Conservation (phyloP, 2,888 invertebrate genomes). For the Cephus spinipes region DNA sequence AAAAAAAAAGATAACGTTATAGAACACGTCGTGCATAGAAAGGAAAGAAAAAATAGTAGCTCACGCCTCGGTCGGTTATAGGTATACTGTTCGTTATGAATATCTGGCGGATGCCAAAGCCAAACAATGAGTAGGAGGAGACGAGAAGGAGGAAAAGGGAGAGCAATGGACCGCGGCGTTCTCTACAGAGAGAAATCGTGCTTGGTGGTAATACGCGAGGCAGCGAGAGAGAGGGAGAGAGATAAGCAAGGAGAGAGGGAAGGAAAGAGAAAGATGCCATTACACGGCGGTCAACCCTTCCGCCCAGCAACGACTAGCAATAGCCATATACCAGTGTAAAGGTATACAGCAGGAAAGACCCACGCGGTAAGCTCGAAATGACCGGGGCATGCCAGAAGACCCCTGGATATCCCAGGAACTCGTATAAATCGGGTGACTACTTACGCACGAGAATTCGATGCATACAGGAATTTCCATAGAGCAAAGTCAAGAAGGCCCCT, state of each 20-base stretch:
- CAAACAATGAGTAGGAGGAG: not conserved
- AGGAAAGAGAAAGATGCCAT: not conserved
- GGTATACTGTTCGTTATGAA: conserved; percentile 13
- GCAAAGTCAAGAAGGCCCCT: not conserved
- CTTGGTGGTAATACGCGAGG: not conserved
- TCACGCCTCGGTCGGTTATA: not conserved
- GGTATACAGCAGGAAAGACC: not conserved
- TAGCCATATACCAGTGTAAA: not conserved
- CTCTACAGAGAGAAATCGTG: not conserved
- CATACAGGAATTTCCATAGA: not conserved
- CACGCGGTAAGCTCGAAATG: not conserved
- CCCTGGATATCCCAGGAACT: not conserved
- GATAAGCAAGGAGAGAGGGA: not conserved
- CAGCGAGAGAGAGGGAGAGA: not conserved
- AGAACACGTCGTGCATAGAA: not conserved
- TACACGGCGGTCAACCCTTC: not conserved
- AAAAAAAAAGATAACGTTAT: not conserved
- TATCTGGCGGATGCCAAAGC: conserved; percentile 1
- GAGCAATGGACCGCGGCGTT: not conserved
- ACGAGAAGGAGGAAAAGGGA: not conserved
- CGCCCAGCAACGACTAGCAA: not conserved
- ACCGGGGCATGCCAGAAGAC: not conserved
- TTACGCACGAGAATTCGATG: too few relatives aligned
- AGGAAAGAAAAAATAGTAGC: not conserved
- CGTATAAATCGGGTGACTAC: not conserved